A percentile compares a stretch with the other conserved stretches of the same genome.
Conservation (phyloP, 2,797 vertebrate genomes). For the Urosaurus nigricauda region DNA sequence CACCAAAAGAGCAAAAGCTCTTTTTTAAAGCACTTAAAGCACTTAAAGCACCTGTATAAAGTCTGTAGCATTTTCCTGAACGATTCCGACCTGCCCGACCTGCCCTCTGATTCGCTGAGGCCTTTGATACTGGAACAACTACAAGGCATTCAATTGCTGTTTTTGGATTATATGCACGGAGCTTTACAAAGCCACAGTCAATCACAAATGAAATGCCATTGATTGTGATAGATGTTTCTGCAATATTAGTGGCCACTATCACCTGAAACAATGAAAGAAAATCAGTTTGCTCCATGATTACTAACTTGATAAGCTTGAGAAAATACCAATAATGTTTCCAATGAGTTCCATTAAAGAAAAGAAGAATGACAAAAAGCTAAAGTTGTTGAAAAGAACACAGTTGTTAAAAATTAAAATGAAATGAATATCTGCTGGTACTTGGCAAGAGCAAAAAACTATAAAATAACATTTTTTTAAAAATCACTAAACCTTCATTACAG, state of each 20-base stretch:
- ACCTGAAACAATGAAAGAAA: slow-evolving; percentile 79
- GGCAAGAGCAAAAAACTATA: neutral
- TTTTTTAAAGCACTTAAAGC: neutral
- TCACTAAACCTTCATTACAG: neutral
- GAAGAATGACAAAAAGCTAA: neutral
- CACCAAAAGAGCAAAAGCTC: neutral
- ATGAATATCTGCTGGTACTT: neutral
- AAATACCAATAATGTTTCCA: neutral
- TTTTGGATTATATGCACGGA: slow-evolving; percentile 93
- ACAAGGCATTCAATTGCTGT: slow-evolving; percentile 95
- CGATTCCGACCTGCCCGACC: slow-evolving; percentile 93
- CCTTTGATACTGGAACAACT: slow-evolving; percentile 95
- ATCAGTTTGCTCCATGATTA: neutral
- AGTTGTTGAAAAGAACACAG: neutral
- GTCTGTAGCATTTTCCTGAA: slow-evolving; percentile 93
- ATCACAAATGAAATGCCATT: slow-evolving; percentile 93
- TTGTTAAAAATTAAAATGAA: neutral
- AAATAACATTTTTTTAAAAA: neutral
- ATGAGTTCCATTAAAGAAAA: neutral
- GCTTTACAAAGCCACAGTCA: slow-evolving; percentile 97
- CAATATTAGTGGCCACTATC: slow-evolving; percentile 96
- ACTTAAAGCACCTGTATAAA: slow-evolving; percentile 94
- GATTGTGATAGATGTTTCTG: slow-evolving; percentile 97
- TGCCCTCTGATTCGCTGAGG: slow-evolving; percentile 94
- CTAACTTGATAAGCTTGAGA: neutral